These are phyloP conservation scores for Andrena trimmerana DNA, from an alignment of 2,888 invertebrate species.

Conservation along the genomic window DNA sequence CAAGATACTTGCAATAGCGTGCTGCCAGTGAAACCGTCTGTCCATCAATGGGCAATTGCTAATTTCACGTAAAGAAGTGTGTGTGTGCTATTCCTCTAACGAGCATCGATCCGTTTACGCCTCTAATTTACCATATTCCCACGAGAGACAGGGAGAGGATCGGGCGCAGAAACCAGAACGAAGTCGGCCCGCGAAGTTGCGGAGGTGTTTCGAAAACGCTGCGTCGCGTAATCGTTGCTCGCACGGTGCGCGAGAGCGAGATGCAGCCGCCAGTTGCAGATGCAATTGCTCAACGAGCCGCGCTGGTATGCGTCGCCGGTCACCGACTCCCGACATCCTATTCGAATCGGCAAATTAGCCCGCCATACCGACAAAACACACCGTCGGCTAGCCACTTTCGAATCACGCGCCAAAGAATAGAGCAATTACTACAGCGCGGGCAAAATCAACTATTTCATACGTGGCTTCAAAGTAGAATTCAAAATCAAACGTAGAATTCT, in stretches of 20 bases:
- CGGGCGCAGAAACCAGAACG: constrained; percentile 29
- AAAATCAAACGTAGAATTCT: no score
- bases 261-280: constrained; percentile 50
- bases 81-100: not conserved
- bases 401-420: not conserved
- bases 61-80: not conserved
- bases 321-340: constrained; percentile 61
- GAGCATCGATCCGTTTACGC: constrained; percentile 38
- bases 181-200: constrained; percentile 26
- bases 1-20: no score
- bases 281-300: constrained; percentile 64
- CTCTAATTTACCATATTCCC: constrained; percentile 60
- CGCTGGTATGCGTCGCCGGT: constrained; percentile 65
- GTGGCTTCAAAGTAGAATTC: no score
- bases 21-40: not conserved
- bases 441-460: no score
- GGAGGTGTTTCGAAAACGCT: constrained; percentile 63
- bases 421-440: no score
- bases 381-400: constrained; percentile 4
- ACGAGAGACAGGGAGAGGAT: constrained; percentile 29
- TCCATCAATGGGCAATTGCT: not conserved
- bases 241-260: constrained; percentile 43
- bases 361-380: not conserved
- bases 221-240: constrained; percentile 52
- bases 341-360: constrained; percentile 43